Conservation (phyloP, 2,888 invertebrate genomes). For the Entomobrya multifasciata region DNA sequence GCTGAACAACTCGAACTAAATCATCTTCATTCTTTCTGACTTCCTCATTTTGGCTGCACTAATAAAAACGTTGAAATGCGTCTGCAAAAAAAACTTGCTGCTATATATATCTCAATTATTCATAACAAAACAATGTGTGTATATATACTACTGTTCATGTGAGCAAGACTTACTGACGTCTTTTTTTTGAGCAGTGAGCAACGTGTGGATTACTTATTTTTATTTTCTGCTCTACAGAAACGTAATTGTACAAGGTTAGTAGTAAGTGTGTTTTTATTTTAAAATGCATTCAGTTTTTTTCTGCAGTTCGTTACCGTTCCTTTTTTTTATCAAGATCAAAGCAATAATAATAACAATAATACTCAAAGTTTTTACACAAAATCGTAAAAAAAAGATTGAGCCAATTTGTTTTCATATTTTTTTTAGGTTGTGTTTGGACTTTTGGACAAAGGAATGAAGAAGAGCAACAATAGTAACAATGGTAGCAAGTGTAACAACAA, state of each 20-base stretch:
- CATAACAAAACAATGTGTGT: too few species aligned
- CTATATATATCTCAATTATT: background rate
- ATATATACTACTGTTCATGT: too few species aligned
- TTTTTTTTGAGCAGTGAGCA: background rate
- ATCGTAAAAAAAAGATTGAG: slow-evolving; percentile 34
- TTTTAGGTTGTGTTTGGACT: background rate
- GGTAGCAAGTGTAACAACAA: background rate
- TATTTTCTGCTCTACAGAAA: slow-evolving; percentile 55
- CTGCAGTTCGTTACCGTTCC: slow-evolving; percentile 47
- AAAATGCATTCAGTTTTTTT: slow-evolving; percentile 37
- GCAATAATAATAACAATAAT: background rate
- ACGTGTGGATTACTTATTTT: background rate
- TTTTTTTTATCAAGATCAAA: slow-evolving; percentile 42
- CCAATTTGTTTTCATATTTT: background rate
- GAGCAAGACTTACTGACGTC: background rate
- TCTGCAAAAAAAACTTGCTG: background rate
- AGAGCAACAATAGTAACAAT: slow-evolving; percentile 14
- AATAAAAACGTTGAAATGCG: slow-evolving; percentile 42
- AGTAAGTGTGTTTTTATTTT: slow-evolving; percentile 18
- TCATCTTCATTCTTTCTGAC: slow-evolving; percentile 50
- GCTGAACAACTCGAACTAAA: slow-evolving; percentile 55
- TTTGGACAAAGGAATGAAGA: slow-evolving; percentile 47
- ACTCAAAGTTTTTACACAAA: slow-evolving; percentile 14
- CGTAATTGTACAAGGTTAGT: slow-evolving; percentile 70
- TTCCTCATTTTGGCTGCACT: slow-evolving; percentile 58